A percentile compares a stretch with the other conserved stretches of the same genome.
phyloP scores from a whole-genome alignment of 2,888 invertebrate genomes.

The Diarsia rubi region DNA sequence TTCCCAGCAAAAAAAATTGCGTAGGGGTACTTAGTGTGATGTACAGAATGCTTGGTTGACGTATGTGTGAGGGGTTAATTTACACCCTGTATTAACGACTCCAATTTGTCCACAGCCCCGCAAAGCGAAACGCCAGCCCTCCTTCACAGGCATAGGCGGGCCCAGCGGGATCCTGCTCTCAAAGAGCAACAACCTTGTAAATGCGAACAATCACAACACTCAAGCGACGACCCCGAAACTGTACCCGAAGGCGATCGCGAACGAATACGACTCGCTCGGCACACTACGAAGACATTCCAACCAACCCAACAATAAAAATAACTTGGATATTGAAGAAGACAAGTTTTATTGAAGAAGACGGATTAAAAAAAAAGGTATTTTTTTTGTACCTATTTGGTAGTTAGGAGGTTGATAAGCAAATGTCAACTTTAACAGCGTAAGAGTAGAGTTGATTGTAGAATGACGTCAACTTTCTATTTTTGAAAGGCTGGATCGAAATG shows the following conservation, averaged over 20 bases:
- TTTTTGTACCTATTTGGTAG: slow-evolving; percentile 8
- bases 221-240: slow-evolving; percentile 92
- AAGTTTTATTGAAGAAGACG: slow-evolving; percentile 91
- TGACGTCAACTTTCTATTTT: neutral
- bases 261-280: slow-evolving; percentile 94
- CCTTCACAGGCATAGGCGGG: slow-evolving; percentile 91
- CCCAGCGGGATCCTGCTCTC: slow-evolving; percentile 90
- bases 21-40: too few relatives aligned
- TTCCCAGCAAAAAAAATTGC: too few relatives aligned
- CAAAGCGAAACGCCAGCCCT: slow-evolving; percentile 93
- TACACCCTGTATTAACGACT: too few relatives aligned
- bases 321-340: slow-evolving; percentile 92
- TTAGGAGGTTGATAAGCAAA: slow-evolving; percentile 8
- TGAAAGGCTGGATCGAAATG: neutral
- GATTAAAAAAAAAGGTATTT: slow-evolving; percentile 14
- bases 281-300: slow-evolving; percentile 95
- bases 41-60: too few relatives aligned
- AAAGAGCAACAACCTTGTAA: slow-evolving; percentile 91
- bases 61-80: too few relatives aligned
- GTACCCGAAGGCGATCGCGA: slow-evolving; percentile 93
- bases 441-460: slow-evolving; percentile 10
- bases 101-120: slow-evolving; percentile 79
- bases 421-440: slow-evolving; percentile 18
- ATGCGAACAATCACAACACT: slow-evolving; percentile 92
- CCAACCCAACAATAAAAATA: slow-evolving; percentile 92